phyloP scores from a whole-genome alignment of 1,140 invertebrate species.

The Helicorthomorpha holstii region DNA sequence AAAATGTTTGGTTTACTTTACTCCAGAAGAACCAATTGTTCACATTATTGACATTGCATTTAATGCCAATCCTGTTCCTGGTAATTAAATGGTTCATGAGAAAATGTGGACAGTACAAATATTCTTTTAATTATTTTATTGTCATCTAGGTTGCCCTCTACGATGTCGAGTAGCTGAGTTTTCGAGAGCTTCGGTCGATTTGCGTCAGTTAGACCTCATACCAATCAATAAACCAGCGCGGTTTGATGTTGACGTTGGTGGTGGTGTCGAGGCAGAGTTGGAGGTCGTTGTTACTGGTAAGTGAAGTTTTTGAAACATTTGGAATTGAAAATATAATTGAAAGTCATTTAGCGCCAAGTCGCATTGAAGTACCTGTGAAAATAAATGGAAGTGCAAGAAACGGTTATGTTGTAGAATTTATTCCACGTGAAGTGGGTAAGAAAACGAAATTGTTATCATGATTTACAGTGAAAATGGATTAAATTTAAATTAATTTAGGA shows the following conservation, averaged over 20 bases:
- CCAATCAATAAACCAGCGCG: constrained; percentile 69
- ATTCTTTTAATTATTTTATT: constrained; percentile 10
- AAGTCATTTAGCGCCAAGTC: constrained; percentile 32
- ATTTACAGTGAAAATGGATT: not conserved
- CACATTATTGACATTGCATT: constrained; percentile 97
- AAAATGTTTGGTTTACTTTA: constrained; percentile 85
- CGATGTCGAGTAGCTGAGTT: constrained; percentile 62
- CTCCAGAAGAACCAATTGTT: constrained; percentile 73
- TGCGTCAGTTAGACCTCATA: constrained; percentile 65
- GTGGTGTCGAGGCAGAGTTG: constrained; percentile 60
- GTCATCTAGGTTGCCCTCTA: constrained; percentile 56
- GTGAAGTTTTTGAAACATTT: not conserved
- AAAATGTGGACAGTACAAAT: not conserved
- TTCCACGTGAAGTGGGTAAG: constrained; percentile 59
- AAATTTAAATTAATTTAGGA: constrained; percentile 23
- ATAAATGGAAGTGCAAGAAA: constrained; percentile 72
- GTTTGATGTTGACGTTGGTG: constrained; percentile 77
- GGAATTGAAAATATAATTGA: constrained; percentile 2
- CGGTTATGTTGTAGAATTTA: constrained; percentile 78
- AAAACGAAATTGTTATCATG: constrained; percentile 1
- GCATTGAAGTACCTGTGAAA: constrained; percentile 50
- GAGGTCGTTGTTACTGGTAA: constrained; percentile 65
- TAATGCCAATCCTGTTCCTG: constrained; percentile 82
- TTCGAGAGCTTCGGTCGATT: constrained; percentile 55
- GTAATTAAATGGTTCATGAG: constrained; percentile 19